phyloP scores from a whole-genome alignment of 2,797 vertebrate genomes.

The Centropyge bicolor region DNA sequence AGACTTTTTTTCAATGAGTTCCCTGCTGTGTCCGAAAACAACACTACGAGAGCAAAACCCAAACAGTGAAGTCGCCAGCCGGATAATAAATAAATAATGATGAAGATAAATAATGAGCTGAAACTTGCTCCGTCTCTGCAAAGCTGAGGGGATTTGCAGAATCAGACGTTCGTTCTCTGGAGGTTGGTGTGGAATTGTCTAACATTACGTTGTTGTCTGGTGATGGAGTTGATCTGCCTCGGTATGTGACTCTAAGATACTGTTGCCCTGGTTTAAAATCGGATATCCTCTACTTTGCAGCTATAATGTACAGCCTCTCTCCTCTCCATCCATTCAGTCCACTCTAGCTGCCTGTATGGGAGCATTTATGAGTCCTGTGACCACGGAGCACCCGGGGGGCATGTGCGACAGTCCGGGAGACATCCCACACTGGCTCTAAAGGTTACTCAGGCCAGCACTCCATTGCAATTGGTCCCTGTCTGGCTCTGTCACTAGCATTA shows the following conservation, averaged over 20 bases:
- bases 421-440: conserved; percentile 80
- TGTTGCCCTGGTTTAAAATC: conserved; percentile 12
- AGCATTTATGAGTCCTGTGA: conserved; percentile 78
- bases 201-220: neutral
- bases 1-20: neutral
- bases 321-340: conserved; percentile 26
- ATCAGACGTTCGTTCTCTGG: no score
- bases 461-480: conserved; percentile 81
- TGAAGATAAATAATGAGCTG: no score
- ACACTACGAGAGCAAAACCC: no score
- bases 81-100: no score
- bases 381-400: conserved; percentile 50
- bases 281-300: neutral
- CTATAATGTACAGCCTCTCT: conserved; percentile 10
- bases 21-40: no score
- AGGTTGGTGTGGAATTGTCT: neutral
- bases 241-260: neutral
- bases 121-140: no score
- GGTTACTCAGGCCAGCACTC: conserved; percentile 79
- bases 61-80: no score
- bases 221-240: neutral
- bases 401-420: conserved; percentile 62
- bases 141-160: no score
- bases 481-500: conserved; percentile 80
- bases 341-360: conserved; percentile 38